Percentiles rank a stretch among this genome's conserved stretches.
Evolutionary conservation across 2,797 vertebrate species (phyloP).

Genomic region (Danionella dracula): DNA sequence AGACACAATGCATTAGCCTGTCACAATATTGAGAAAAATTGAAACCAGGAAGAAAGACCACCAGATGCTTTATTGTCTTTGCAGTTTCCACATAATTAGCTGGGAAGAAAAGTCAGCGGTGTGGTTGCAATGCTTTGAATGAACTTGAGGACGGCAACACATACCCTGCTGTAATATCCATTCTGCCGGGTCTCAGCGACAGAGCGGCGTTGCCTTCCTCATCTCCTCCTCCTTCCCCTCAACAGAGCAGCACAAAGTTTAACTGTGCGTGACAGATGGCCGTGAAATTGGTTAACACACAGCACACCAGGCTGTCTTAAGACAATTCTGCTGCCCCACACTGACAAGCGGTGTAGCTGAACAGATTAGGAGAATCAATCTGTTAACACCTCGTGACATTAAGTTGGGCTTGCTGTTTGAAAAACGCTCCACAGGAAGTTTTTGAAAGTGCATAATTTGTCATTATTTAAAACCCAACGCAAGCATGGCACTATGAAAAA

Average conservation of each 20-base stretch:
- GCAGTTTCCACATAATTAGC: slow-evolving; percentile 99
- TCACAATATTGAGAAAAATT: slow-evolving; percentile 93
- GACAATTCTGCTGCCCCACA: slow-evolving; percentile 53
- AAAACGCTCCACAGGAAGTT: slow-evolving; percentile 60
- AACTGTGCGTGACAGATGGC: slow-evolving; percentile 93
- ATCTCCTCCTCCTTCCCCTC: slow-evolving; percentile 61
- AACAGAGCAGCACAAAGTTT: slow-evolving; percentile 87
- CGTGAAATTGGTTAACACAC: slow-evolving; percentile 97
- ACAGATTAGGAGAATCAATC: slow-evolving; percentile 71
- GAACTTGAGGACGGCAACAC: slow-evolving; percentile 94
- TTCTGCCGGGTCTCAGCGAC: slow-evolving; percentile 57
- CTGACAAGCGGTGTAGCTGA: slow-evolving; percentile 66
- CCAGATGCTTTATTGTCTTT: slow-evolving; percentile 99
- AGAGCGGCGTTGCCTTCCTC: slow-evolving; percentile 32
- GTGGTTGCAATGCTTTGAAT: slow-evolving; percentile 88
- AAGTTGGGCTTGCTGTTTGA: slow-evolving; percentile 59
- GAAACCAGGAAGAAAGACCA: slow-evolving; percentile 88
- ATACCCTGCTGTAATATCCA: slow-evolving; percentile 79
- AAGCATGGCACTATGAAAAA: slow-evolving; percentile 55
- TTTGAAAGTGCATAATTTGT: slow-evolving; percentile 43
- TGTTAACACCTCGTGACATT: slow-evolving; percentile 68
- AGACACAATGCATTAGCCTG: slow-evolving; percentile 93
- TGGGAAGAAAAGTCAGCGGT: slow-evolving; percentile 87
- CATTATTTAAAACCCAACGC: slow-evolving; percentile 61
- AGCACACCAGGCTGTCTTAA: slow-evolving; percentile 53